Conservation (phyloP, 2,113 vertebrate genomes). For the Eretmodus cyanostictus region DNA sequence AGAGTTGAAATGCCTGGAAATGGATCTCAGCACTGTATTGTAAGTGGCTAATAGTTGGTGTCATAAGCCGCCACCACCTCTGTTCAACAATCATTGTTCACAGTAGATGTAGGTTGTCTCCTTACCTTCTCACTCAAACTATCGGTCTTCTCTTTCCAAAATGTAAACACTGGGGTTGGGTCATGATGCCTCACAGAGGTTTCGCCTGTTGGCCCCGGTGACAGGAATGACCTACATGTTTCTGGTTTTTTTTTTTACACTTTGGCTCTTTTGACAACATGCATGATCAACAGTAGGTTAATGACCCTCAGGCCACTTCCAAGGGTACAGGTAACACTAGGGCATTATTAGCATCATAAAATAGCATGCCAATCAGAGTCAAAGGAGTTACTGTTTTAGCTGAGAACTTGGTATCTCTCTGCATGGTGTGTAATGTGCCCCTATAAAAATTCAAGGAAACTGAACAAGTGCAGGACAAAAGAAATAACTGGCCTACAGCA, state of each 20-base stretch:
- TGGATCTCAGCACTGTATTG: background rate
- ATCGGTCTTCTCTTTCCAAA: background rate
- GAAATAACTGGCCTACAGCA: background rate
- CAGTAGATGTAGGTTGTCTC: background rate
- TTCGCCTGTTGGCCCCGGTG: background rate
- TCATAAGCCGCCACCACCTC: background rate
- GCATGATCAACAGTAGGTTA: background rate
- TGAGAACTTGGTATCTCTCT: background rate
- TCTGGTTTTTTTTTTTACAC: accelerated
- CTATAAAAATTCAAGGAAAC: background rate
- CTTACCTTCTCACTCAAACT: background rate
- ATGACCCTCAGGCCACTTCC: background rate
- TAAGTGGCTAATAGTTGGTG: background rate
- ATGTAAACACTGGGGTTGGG: background rate
- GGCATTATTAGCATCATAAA: background rate
- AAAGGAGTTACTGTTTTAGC: background rate
- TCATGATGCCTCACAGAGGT: background rate
- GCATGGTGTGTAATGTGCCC: accelerated
- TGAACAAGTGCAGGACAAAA: background rate
- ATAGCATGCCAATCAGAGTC: background rate
- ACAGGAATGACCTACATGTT: background rate
- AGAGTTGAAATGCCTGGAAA: background rate
- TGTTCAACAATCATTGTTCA: background rate
- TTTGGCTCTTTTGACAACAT: background rate
- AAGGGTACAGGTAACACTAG: background rate